Evolutionary conservation across 2,888 invertebrate species (phyloP), one percentile per base, ranked within the genome.

Genomic region (Dolichomitus sp.): DNA sequence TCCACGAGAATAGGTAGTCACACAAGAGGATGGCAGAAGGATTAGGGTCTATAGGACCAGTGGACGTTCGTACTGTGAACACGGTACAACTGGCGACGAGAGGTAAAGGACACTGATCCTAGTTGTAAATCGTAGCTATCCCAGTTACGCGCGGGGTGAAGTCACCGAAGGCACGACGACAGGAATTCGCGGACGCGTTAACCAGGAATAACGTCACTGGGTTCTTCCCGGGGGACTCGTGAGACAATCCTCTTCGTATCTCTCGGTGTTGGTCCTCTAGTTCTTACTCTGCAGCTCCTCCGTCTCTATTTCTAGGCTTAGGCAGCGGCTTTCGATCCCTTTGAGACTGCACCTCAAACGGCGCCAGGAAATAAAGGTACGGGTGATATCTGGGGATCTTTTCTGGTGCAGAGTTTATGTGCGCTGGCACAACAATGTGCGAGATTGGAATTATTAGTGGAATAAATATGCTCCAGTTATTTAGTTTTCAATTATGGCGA

Each of bases 91-190:
- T 80, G 80, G 76, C 74, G 66, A 81, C 76, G 81, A 40, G 86
- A 76, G 77, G 82, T 81, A 85, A 86, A 81, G 65, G 68, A 74
- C 82, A 74, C 78, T 90, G 88, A 90, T 88, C 89, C 88, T 69
- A 30, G 77, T 80, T 86, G 89, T 89, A 87, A 90, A 90, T 90
- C 85, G 88, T 85, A 42, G 54, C 83, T 63, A 83, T 50, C 84
- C 80, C 75, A 75, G 80, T 80, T 81, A 23, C 59, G 27, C 37
- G 30, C 45, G 40, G 6, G 40, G 63, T 52, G 40, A 40, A 80
- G 79, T 63, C 52, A 70, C 52, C 75, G 66, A 72, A 83, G 23
- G 79, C 50, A 85, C 84, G 86, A 86, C 86, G 86, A 87, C 86
- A 80, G 70, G 81, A 85, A 86, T 85, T 87, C 87, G 85, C 83